Evolutionary conservation across 2,797 vertebrate genomes (phyloP).

Genomic region (Distichodus sexfasciatus): DNA sequence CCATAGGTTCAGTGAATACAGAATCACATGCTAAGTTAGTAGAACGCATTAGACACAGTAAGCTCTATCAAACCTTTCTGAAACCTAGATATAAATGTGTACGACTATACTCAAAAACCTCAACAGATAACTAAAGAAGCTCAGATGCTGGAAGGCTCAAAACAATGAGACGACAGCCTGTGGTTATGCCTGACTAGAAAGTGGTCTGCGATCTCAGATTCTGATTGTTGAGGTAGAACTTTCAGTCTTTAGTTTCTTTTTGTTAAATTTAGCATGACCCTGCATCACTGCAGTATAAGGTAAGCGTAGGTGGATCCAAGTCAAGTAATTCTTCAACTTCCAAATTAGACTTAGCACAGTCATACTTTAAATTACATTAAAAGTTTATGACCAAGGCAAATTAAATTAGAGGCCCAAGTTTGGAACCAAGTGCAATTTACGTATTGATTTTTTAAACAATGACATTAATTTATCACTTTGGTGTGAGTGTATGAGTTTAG

Average conservation of each 20-base stretch:
- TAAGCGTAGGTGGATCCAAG: neutral
- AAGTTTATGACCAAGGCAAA: neutral
- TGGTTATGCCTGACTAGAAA: neutral
- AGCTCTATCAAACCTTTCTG: neutral
- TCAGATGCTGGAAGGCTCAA: neutral
- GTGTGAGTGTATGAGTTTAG: neutral
- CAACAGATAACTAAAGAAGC: neutral
- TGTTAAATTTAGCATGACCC: neutral
- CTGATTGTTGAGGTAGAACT: neutral
- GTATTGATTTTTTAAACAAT: neutral
- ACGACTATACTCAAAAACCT: neutral
- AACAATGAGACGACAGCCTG: constrained; percentile 6
- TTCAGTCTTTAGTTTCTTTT: neutral
- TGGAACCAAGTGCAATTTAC: neutral
- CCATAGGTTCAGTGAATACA: no score
- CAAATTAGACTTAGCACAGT: neutral
- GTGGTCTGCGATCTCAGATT: neutral
- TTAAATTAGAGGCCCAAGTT: neutral
- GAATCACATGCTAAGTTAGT: no score
- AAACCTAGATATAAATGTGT: no score
- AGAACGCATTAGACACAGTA: neutral
- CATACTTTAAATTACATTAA: constrained; percentile 8
- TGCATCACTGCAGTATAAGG: neutral
- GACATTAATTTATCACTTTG: neutral
- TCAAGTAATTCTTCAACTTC: neutral